These are phyloP conservation scores for Rhinopomastus cyanomelas DNA, from an alignment of 2,113 vertebrate species.

Conservation along the genomic window DNA sequence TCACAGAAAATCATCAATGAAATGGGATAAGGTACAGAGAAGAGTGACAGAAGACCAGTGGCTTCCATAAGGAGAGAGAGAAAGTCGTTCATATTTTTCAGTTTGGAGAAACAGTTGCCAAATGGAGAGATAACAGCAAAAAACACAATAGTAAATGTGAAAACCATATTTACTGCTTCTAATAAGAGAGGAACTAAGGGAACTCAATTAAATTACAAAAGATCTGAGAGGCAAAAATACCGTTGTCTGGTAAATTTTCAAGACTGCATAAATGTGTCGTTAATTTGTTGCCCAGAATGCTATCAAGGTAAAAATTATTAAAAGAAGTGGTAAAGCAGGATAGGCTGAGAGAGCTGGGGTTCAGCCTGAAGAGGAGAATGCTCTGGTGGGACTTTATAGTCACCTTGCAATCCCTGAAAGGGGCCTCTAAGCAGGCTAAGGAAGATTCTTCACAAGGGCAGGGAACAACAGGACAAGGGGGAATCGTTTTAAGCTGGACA, in stretches of 20 bases:
- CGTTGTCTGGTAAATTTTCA: neutral
- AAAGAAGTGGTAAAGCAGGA: too few species aligned
- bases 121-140: neutral
- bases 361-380: too few species aligned
- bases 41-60: neutral
- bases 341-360: too few species aligned
- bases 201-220: neutral
- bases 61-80: neutral
- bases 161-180: neutral
- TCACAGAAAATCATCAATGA: neutral
- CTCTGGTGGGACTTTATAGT: too few species aligned
- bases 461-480: too few species aligned
- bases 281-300: neutral
- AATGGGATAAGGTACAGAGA: neutral
- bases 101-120: neutral
- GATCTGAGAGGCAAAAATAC: neutral
- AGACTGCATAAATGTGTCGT: neutral
- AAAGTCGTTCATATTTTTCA: neutral
- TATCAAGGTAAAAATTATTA: neutral
- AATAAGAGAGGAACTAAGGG: neutral
- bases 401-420: too few species aligned
- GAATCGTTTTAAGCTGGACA: too few species aligned
- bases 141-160: accelerated
- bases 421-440: too few species aligned
- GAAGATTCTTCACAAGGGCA: too few species aligned